Base-by-base conservation (phyloP, 2,113 vertebrate species). In the Stomatorhinus ivindoensis region DNA sequence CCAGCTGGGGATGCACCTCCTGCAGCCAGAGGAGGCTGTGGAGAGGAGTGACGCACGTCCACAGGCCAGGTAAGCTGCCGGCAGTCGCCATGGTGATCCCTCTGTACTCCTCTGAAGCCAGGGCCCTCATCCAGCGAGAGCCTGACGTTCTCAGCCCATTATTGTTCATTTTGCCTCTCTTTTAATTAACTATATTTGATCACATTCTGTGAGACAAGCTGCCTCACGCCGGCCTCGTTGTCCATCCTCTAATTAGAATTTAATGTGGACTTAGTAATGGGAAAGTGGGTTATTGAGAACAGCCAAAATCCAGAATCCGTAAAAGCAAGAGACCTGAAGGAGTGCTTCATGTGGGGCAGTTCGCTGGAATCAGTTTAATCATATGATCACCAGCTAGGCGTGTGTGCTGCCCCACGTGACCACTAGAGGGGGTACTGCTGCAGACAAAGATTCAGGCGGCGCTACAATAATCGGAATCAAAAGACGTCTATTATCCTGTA, bases 31-130 rank as follows among this genome's bases (percentile, higher is more conserved):
- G 51, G 89, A 92, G 65, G 50, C 0, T 80, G 46, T 89, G 47
- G 35, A 13, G n/a, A 88, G 90, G 88, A 91, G 35, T 69, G 90
- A 27, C n/a, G 88, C 4, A 5, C 10, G 87, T 17, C 89, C 69
- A 17, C 58, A n/a, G 84, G 87, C 82, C 53, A 8, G 89, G 94
- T 95, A 86, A 94, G 92, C 46, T 5, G 17, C n/a, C 6, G 9
- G 27, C 10, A 69, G 4, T 31, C 10, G 35, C 73, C 0, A 0
- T 15, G 15, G 15, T 42, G 35, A 39, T 39, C 15, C 31, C 5
- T 19, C 31, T 39, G 27, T 69, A 69, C n/a, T 13, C 4, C 61
- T 31, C 61, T 10, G 8, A 31, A 3, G n/a, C 27, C n/a, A 27
- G 61, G 1, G 3, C 73, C 35, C 35, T 17, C 73, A 19, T 80